These are phyloP conservation scores for Panthera uncia DNA, from an alignment of 2,113 vertebrate genomes.

Conservation along the genomic window DNA sequence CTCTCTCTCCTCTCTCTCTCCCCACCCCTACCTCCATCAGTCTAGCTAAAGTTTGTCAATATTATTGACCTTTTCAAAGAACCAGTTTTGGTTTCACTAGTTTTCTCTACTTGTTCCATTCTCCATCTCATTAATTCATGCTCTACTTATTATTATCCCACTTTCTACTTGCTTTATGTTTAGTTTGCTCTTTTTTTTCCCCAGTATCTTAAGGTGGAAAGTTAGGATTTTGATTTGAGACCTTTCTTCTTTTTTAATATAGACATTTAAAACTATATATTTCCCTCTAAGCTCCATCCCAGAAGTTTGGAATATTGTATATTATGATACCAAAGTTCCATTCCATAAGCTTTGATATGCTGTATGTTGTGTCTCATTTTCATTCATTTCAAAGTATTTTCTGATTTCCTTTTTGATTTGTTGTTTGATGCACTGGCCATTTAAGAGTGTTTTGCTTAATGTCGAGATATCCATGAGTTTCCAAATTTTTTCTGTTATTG, in stretches of 20 bases:
- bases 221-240: background rate
- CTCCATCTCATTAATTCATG: background rate
- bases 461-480: background rate
- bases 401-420: background rate
- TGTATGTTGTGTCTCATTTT: background rate
- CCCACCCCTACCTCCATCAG: background rate
- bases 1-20: background rate
- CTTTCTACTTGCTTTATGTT: background rate
- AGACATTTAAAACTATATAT: background rate
- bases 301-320: background rate
- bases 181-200: background rate
- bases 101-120: background rate
- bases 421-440: background rate
- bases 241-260: background rate
- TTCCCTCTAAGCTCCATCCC: background rate
- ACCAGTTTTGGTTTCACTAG: background rate
- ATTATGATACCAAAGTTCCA: background rate
- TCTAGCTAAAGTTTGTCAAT: background rate
- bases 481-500: background rate
- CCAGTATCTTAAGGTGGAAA: background rate
- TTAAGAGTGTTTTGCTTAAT: background rate
- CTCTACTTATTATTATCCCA: background rate
- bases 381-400: background rate
- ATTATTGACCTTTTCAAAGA: background rate
- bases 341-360: background rate